These are phyloP conservation scores for Anthopleura xanthogrammica DNA, from an alignment of 92 coral and sea anemone genomes.

Conservation along the genomic window DNA sequence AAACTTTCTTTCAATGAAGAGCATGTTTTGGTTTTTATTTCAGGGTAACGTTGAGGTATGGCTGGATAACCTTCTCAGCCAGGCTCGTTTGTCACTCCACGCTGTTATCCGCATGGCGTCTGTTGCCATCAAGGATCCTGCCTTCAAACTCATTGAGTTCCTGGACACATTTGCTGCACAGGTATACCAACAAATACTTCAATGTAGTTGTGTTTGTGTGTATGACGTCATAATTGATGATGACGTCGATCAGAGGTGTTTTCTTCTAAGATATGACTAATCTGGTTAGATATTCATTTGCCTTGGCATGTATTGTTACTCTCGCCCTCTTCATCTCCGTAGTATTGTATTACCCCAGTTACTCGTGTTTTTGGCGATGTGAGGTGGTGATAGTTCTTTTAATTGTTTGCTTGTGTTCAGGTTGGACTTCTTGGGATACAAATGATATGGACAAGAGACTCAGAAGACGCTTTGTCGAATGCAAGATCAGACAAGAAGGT, in stretches of 20 bases:
- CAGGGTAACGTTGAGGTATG: conserved; percentile 98
- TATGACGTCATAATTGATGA: neutral
- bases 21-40: neutral
- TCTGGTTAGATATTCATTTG: too few relatives aligned
- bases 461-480: conserved; percentile 88
- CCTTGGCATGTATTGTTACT: too few relatives aligned
- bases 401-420: conserved; percentile 29
- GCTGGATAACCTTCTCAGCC: conserved; percentile 74
- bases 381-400: too few relatives aligned
- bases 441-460: conserved; percentile 99
- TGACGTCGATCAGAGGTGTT: neutral
- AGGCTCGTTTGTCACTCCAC: conserved; percentile 76
- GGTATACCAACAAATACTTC: conserved; percentile 37
- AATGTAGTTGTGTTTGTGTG: neutral
- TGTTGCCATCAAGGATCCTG: conserved; percentile 87
- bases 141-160: conserved; percentile 89
- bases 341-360: too few relatives aligned
- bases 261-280: neutral
- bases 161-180: conserved; percentile 92
- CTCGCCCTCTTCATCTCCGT: too few relatives aligned
- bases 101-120: conserved; percentile 93
- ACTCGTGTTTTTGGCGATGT: too few relatives aligned
- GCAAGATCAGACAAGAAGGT: conserved; percentile 98
- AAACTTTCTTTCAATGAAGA: too few relatives aligned
- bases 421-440: conserved; percentile 98